Evolutionary conservation across 2,797 vertebrate genomes (phyloP).

Genomic region (Oreochromis grahami): DNA sequence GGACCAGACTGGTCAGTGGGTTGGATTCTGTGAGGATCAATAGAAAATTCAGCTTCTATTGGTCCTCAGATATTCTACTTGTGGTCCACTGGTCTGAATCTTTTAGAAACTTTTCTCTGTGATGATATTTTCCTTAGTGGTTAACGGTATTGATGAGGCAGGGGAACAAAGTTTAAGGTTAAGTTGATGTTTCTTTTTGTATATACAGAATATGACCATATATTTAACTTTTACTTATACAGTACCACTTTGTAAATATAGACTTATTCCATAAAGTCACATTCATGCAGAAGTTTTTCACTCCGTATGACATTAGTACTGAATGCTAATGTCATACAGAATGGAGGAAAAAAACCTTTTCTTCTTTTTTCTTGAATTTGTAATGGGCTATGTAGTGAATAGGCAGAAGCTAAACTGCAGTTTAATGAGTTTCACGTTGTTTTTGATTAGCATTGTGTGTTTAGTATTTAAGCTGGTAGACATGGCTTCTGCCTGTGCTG

Average conservation of each 20-base stretch:
- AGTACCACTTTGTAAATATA: not conserved
- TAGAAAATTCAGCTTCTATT: slow-evolving; percentile 45
- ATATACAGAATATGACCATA: not conserved
- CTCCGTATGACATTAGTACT: not conserved
- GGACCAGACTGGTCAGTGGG: slow-evolving; percentile 32
- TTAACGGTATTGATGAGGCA: not conserved
- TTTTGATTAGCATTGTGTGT: slow-evolving; percentile 34
- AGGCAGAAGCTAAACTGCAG: slow-evolving; percentile 6
- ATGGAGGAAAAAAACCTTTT: not conserved
- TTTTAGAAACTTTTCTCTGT: not conserved
- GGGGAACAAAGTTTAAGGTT: not conserved
- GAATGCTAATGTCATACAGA: not conserved
- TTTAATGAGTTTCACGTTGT: slow-evolving; percentile 35
- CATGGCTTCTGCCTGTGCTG: slow-evolving; percentile 32
- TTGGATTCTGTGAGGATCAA: slow-evolving; percentile 64
- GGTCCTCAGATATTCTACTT: slow-evolving; percentile 18
- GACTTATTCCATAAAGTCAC: not conserved
- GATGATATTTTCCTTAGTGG: not conserved
- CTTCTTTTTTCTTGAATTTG: not conserved
- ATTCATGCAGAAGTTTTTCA: not conserved
- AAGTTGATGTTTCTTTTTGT: not conserved
- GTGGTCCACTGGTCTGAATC: not conserved
- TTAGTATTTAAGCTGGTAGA: slow-evolving; percentile 29
- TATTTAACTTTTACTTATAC: not conserved
- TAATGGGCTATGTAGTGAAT: not conserved